phyloP scores from a whole-genome alignment of 2,888 invertebrate species.

The Steinernema hermaphroditum region DNA sequence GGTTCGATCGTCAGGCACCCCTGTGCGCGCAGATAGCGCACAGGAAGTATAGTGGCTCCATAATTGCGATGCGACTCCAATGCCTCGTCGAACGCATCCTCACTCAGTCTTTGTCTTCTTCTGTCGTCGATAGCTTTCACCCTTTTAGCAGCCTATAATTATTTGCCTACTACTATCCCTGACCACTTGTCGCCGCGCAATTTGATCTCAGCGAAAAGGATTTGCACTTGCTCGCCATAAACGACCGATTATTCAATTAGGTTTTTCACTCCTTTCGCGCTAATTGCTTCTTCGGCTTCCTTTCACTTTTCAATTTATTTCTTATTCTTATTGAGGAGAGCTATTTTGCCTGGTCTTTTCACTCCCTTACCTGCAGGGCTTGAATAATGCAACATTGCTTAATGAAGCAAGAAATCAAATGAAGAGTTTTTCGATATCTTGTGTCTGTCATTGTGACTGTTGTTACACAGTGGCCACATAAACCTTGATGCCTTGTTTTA shows the following conservation, averaged over 20 bases:
- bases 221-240: background rate
- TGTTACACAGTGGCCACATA: no score
- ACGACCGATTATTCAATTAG: constrained; percentile 11
- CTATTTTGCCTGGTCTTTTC: no score
- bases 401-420: no score
- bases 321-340: background rate
- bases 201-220: constrained; percentile 1
- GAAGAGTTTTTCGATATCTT: no score
- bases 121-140: background rate
- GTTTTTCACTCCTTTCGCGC: constrained; percentile 12
- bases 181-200: constrained; percentile 20
- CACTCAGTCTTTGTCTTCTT: background rate
- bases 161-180: constrained; percentile 16
- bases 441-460: no score
- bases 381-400: background rate
- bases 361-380: background rate
- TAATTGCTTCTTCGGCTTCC: background rate
- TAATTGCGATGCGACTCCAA: constrained; percentile 8
- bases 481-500: no score
- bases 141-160: constrained; percentile 9
- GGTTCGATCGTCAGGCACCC: background rate
- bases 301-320: background rate
- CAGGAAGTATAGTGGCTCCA: constrained; percentile 16
- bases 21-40: background rate
- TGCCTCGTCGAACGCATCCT: background rate